Conservation (phyloP, 2,797 vertebrate species). For the Rallus crepitans region DNA sequence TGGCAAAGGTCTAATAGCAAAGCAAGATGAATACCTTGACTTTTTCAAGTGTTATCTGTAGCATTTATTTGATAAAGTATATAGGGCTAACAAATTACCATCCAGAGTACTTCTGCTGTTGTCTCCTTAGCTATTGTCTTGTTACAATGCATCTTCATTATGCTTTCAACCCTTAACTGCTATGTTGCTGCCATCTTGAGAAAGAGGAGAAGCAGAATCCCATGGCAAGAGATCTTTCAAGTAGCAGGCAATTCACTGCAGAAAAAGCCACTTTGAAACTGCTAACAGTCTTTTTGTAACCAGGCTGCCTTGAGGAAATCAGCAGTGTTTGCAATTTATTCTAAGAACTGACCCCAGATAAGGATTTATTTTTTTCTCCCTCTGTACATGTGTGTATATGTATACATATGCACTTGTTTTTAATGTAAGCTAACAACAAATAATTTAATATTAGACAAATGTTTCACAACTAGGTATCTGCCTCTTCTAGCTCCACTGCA, state of each 20-base stretch:
- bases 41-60: neutral
- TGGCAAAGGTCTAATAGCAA: neutral
- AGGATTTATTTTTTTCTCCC: neutral
- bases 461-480: neutral
- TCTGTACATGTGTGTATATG: neutral
- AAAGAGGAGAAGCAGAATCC: neutral
- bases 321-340: neutral
- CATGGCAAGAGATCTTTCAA: conserved; percentile 17
- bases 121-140: neutral
- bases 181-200: neutral
- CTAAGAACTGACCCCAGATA: neutral
- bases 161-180: conserved; percentile 3
- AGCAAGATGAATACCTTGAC: neutral
- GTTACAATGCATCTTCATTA: neutral
- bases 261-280: conserved; percentile 21
- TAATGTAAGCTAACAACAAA: neutral
- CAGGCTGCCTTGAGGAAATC: neutral
- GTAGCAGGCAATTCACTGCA: neutral
- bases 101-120: neutral
- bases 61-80: neutral
- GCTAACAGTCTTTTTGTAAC: conserved; percentile 1
- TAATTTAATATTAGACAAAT: neutral
- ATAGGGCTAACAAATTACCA: neutral
- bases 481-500: neutral
- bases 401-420: neutral